Conservation (phyloP, 2,888 invertebrate genomes). For the Cyaniris semiargus region DNA sequence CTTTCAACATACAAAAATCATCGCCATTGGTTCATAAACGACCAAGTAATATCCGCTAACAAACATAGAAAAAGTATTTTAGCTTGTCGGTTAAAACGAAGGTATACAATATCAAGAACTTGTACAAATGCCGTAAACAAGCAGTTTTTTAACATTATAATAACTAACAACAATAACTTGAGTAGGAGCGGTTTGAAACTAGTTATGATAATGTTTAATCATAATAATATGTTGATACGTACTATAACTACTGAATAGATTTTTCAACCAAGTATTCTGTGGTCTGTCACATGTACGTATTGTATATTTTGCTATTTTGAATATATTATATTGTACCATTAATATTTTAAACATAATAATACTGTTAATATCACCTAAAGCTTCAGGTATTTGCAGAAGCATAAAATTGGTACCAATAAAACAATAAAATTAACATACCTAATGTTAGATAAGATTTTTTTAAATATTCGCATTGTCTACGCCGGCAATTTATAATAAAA, state of each 20-base stretch:
- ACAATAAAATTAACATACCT: no score
- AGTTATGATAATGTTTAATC: background rate
- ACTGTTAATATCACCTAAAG: background rate
- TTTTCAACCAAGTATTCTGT: background rate
- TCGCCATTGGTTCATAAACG: no score
- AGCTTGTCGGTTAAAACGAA: no score
- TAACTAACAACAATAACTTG: background rate
- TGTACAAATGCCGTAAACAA: background rate
- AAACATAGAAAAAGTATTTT: no score
- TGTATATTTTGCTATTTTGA: background rate
- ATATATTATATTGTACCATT: background rate
- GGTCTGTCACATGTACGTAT: background rate
- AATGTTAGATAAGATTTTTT: background rate
- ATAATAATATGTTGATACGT: no score
- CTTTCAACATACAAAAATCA: no score
- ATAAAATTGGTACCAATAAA: no score
- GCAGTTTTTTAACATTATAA: background rate
- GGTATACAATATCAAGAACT: background rate
- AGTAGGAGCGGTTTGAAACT: conserved; percentile 6
- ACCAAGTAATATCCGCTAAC: no score
- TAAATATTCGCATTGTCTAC: background rate
- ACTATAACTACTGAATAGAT: background rate
- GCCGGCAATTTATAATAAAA: background rate
- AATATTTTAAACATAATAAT: background rate
- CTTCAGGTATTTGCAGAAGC: no score